Conservation (phyloP, 2,888 invertebrate genomes). For the Lysandra coridon region DNA sequence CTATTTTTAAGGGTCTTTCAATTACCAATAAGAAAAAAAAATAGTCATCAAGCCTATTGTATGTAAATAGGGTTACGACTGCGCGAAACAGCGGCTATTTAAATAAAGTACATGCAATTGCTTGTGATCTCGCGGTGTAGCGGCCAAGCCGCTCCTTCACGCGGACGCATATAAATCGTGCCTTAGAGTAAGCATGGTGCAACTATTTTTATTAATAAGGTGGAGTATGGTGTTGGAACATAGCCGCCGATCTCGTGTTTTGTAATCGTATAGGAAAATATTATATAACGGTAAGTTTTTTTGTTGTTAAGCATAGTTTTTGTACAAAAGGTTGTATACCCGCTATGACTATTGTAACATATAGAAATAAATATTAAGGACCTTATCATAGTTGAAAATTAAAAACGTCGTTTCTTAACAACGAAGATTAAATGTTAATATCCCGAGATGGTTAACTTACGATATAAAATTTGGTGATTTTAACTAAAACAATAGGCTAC, state of each 20-base stretch:
- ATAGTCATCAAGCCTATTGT: too few species aligned
- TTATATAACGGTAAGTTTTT: conserved; percentile 16
- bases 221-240: neutral
- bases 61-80: too few species aligned
- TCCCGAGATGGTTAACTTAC: neutral
- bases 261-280: conserved; percentile 23
- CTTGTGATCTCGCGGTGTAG: too few species aligned
- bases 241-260: conserved; percentile 5
- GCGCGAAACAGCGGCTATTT: too few species aligned
- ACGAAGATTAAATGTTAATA: neutral
- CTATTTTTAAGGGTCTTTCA: too few species aligned
- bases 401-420: neutral
- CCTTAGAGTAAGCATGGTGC: too few species aligned
- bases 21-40: too few species aligned
- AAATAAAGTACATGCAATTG: too few species aligned
- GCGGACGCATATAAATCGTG: too few species aligned
- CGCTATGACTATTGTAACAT: conserved; percentile 16
- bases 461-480: neutral
- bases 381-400: neutral
- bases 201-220: neutral
- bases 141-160: too few species aligned
- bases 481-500: neutral
- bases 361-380: conserved; percentile 8
- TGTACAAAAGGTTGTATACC: conserved; percentile 15
- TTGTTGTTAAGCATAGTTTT: conserved; percentile 11